These are phyloP conservation scores for Drosophila oshimai DNA, from an alignment of 1,140 invertebrate species.

Conservation along the genomic window DNA sequence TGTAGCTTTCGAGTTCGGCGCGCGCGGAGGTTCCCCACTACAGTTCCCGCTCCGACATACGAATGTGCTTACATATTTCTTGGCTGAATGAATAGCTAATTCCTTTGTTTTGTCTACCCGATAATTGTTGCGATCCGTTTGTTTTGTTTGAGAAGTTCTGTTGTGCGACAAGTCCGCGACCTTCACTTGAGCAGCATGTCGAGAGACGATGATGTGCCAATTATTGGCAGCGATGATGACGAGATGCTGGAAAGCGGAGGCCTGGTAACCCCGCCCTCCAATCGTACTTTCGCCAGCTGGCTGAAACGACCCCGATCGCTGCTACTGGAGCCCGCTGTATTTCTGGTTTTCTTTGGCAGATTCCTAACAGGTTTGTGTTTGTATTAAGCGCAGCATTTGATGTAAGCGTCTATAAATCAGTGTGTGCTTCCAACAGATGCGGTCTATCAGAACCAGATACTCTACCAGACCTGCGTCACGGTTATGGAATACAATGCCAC, in stretches of 20 bases:
- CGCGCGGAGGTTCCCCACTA: conserved; percentile 14
- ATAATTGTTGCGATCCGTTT: conserved; percentile 12
- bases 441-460: conserved; percentile 76
- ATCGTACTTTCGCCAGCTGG: background rate
- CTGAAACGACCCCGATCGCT: conserved; percentile 24
- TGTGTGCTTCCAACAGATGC: conserved; percentile 51
- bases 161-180: conserved; percentile 13
- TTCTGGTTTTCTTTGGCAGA: conserved; percentile 67
- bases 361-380: conserved; percentile 57
- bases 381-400: background rate
- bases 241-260: background rate
- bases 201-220: conserved; percentile 8
- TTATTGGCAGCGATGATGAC: conserved; percentile 20
- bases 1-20: conserved; percentile 48
- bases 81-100: conserved; percentile 57
- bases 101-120: conserved; percentile 65
- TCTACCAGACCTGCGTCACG: conserved; percentile 73
- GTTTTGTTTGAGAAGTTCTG: conserved; percentile 7
- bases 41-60: conserved; percentile 12
- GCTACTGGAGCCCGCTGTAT: conserved; percentile 72
- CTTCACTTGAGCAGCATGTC: conserved; percentile 6
- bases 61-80: too few species aligned
- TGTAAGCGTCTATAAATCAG: background rate
- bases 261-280: background rate
- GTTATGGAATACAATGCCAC: conserved; percentile 59